Conservation (phyloP, 1,140 invertebrate genomes). For the Hydropsyche tenuis region DNA sequence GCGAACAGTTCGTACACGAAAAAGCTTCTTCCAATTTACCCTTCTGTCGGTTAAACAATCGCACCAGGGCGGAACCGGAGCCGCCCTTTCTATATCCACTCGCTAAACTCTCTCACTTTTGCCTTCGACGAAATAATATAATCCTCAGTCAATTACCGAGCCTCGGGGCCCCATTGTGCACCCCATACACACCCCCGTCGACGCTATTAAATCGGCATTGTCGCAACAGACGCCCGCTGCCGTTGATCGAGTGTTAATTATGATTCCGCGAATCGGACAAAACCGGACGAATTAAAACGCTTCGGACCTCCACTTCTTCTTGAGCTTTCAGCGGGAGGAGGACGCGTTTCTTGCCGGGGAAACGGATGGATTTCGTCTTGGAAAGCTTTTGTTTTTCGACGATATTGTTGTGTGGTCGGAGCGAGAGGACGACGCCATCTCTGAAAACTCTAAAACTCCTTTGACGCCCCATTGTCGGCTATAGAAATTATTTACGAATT, state of each 20-base stretch:
- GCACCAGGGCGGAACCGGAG: not conserved
- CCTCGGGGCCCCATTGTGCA: slow-evolving; percentile 22
- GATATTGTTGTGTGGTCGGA: too few species aligned
- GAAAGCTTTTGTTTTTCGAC: too few species aligned
- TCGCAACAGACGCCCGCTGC: slow-evolving; percentile 36
- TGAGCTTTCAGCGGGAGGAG: too few species aligned
- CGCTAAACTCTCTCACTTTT: not conserved
- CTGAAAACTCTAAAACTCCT: too few species aligned
- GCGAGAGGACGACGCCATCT: too few species aligned
- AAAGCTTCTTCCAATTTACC: slow-evolving; percentile 50
- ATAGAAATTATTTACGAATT: too few species aligned
- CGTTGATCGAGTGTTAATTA: slow-evolving; percentile 51
- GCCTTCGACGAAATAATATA: slow-evolving; percentile 25
- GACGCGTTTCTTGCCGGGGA: too few species aligned
- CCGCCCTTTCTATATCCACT: not conserved
- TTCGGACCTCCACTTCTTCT: not conserved
- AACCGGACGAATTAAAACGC: slow-evolving; percentile 39
- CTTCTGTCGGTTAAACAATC: slow-evolving; percentile 46
- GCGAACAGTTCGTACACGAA: slow-evolving; percentile 43
- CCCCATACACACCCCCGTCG: not conserved
- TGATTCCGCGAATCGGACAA: slow-evolving; percentile 43
- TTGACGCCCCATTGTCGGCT: too few species aligned
- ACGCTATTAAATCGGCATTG: slow-evolving; percentile 43
- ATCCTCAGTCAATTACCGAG: slow-evolving; percentile 49
- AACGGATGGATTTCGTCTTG: too few species aligned